These are phyloP conservation scores for Ischnus inquisitorius DNA, from an alignment of 2,888 invertebrate genomes.

Conservation along the genomic window DNA sequence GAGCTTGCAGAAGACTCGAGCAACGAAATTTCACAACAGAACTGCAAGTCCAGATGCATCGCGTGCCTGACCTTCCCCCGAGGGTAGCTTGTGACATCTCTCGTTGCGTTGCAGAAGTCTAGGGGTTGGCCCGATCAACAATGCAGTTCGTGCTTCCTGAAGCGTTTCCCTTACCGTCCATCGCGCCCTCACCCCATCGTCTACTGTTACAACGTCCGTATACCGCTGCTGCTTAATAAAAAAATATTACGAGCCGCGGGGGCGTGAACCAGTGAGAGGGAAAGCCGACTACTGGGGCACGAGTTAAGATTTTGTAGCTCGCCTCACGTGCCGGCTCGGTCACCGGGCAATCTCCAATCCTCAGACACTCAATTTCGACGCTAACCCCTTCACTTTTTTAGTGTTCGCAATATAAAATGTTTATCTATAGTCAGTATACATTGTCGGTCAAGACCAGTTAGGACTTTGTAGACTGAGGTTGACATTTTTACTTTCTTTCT, in stretches of 20 bases:
- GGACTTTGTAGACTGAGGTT: not conserved
- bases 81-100: slow-evolving; percentile 78
- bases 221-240: slow-evolving; percentile 80
- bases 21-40: slow-evolving; percentile 19
- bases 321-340: slow-evolving; percentile 41
- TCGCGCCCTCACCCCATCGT: slow-evolving; percentile 35
- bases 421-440: slow-evolving; percentile 32
- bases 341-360: slow-evolving; percentile 31
- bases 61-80: slow-evolving; percentile 55
- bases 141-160: slow-evolving; percentile 73
- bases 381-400: slow-evolving; percentile 1
- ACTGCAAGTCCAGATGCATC: slow-evolving; percentile 29
- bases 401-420: slow-evolving; percentile 24
- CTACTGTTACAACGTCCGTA: slow-evolving; percentile 71
- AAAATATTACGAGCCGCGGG: slow-evolving; percentile 77
- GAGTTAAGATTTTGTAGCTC: slow-evolving; percentile 44
- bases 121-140: slow-evolving; percentile 77
- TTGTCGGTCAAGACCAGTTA: not conserved
- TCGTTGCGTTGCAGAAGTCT: slow-evolving; percentile 73
- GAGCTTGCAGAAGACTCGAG: not conserved
- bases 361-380: slow-evolving; percentile 27
- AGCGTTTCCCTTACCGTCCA: slow-evolving; percentile 53
- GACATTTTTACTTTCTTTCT: not conserved
- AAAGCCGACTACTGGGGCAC: slow-evolving; percentile 40
- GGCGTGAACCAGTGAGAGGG: slow-evolving; percentile 51